Percentiles rank a stretch among this genome's conserved stretches.
These are phyloP conservation scores for Plagodis dolabraria DNA, from an alignment of 2,888 invertebrate species.

Conservation along the genomic window DNA sequence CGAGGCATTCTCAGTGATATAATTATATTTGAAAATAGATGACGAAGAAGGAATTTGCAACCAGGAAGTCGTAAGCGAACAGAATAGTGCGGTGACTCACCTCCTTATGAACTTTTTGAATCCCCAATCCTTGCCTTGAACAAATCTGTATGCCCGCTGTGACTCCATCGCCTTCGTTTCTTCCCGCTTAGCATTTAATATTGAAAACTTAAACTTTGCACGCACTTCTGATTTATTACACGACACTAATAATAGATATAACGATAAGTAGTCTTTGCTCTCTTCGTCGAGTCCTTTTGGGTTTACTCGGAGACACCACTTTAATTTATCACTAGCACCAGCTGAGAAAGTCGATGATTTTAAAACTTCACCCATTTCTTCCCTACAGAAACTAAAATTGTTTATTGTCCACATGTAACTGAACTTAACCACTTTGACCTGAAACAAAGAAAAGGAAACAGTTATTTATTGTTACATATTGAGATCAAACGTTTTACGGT, in stretches of 20 bases:
- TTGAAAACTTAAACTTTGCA: conserved; percentile 99
- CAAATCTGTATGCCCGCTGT: conserved; percentile 98
- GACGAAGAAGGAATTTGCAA: conserved; percentile 4
- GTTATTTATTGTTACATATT: conserved; percentile 42
- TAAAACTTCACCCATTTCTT: conserved; percentile 99
- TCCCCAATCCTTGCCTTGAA: conserved; percentile 99
- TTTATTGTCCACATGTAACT: conserved; percentile 99
- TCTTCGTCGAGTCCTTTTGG: conserved; percentile 99
- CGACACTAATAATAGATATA: conserved; percentile 99
- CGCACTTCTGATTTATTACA: conserved; percentile 99
- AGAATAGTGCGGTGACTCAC: conserved; percentile 49
- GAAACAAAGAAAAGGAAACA: conserved; percentile 72
- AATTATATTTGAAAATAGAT: not conserved
- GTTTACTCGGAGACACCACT: conserved; percentile 99
- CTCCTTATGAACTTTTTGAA: conserved; percentile 99
- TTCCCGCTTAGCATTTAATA: conserved; percentile 99
- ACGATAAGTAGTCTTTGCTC: conserved; percentile 99
- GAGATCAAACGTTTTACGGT: conserved; percentile 41
- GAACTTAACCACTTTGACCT: conserved; percentile 99
- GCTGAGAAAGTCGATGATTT: conserved; percentile 99
- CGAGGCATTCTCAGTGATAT: too few relatives aligned
- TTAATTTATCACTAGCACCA: conserved; percentile 99
- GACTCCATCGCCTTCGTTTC: conserved; percentile 99
- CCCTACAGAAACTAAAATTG: conserved; percentile 99
- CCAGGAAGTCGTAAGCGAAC: conserved; percentile 17